Conservation (phyloP, 2,797 vertebrate genomes). For the Vespertilio murinus region DNA sequence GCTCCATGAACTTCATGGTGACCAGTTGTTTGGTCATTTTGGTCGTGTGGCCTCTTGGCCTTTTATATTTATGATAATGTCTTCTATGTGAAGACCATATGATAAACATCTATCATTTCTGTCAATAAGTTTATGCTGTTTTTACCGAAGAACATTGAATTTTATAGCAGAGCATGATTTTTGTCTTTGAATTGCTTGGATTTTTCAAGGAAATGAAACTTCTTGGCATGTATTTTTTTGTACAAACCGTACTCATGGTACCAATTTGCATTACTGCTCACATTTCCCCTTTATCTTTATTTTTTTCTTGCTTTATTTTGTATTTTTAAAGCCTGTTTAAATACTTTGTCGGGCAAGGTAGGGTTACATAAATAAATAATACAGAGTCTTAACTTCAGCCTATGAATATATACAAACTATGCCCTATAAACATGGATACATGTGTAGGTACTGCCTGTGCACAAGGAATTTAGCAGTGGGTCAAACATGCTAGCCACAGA, state of each 20-base stretch:
- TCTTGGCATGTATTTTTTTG: not conserved
- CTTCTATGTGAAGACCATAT: not conserved
- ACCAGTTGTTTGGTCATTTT: no score
- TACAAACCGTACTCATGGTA: not conserved
- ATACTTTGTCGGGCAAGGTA: not conserved
- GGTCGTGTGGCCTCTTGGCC: no score
- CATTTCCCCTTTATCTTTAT: slow-evolving; percentile 14
- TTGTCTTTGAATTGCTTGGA: not conserved
- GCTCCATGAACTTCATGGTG: no score
- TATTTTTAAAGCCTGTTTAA: slow-evolving; percentile 40
- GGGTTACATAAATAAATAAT: slow-evolving; percentile 26
- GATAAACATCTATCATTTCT: not conserved
- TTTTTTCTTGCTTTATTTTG: slow-evolving; percentile 11
- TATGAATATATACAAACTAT: not conserved
- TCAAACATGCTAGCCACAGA: not conserved
- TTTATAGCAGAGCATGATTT: not conserved
- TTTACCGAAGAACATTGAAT: not conserved
- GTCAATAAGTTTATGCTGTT: not conserved
- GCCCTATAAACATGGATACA: not conserved
- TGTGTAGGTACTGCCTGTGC: not conserved
- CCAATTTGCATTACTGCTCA: not conserved
- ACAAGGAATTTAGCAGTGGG: slow-evolving; percentile 19
- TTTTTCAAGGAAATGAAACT: slow-evolving; percentile 14
- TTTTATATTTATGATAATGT: not conserved
- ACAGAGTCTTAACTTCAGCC: not conserved